Percentiles rank a stretch among this genome's conserved stretches.
Evolutionary conservation across 2,797 vertebrate species (phyloP).

Genomic region (Crossoptilon crossoptilon): DNA sequence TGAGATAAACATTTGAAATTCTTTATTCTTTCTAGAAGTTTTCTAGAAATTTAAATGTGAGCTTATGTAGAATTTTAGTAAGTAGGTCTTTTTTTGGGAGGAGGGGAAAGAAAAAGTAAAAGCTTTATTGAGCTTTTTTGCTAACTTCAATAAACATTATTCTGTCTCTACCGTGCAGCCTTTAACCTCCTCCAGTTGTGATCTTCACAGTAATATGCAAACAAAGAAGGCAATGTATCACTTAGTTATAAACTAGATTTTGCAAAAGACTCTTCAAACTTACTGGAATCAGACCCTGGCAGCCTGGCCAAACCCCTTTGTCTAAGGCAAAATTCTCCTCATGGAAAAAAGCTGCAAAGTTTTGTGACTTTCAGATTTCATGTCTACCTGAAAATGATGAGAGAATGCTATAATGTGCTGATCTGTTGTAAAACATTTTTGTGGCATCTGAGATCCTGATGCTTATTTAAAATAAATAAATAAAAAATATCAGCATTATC

Average conservation of each 20-base stretch:
- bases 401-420: background rate
- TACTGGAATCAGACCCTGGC: constrained; percentile 12
- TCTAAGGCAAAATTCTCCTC: background rate
- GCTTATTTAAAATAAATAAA: background rate
- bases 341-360: background rate
- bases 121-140: background rate
- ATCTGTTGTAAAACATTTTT: background rate
- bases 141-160: background rate
- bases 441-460: background rate
- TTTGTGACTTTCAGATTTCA: background rate
- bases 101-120: fast-evolving
- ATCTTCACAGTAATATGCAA: background rate
- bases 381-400: background rate
- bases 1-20: background rate
- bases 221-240: constrained; percentile 19
- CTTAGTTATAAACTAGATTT: background rate
- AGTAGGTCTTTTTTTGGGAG: fast-evolving
- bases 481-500: background rate
- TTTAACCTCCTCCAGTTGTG: background rate
- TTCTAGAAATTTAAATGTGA: background rate
- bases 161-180: background rate
- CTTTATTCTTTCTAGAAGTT: background rate
- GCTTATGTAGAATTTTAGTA: background rate
- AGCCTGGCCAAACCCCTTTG: background rate
- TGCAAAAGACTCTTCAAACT: background rate